A percentile compares a stretch with the other conserved stretches of the same genome.
Conservation (phyloP, 37 sponge, comb jelly and placozoan species). For the Halichondria panicea region DNA sequence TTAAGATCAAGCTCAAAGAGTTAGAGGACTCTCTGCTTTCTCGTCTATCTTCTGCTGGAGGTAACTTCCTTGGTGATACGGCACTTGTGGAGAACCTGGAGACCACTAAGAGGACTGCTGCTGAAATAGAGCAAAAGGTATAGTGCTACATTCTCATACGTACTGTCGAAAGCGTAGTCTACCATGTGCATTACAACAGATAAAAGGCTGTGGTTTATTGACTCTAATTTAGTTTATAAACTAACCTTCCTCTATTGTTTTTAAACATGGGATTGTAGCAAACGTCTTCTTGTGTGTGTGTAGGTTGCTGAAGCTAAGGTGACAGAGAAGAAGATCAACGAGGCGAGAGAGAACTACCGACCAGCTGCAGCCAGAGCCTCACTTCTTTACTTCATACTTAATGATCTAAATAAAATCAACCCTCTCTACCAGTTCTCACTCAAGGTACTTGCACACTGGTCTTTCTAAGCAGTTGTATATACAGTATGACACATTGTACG, state of each 20-base stretch:
- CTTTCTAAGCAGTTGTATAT: not conserved
- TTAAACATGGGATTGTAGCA: too few relatives aligned
- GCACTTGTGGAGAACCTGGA: conserved; percentile 98
- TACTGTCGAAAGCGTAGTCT: too few relatives aligned
- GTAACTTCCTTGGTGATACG: conserved; percentile 97
- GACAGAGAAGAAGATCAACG: conserved; percentile 97
- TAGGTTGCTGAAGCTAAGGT: conserved; percentile 87
- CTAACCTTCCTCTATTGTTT: not conserved
- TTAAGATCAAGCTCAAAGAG: conserved; percentile 98
- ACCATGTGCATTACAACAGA: too few relatives aligned
- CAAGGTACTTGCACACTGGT: conserved; percentile 49
- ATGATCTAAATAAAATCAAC: conserved; percentile 97
- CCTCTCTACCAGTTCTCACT: conserved; percentile 99
- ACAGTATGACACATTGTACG: not conserved
- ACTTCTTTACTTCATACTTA: conserved; percentile 97
- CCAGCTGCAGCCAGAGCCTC: conserved; percentile 97
- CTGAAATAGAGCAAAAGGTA: conserved; percentile 88
- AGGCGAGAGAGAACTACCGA: conserved; percentile 93
- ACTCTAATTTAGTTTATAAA: too few relatives aligned
- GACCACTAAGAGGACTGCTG: conserved; percentile 92
- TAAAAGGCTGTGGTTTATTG: too few relatives aligned
- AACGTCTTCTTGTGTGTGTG: too few relatives aligned
- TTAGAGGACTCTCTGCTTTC: conserved; percentile 91
- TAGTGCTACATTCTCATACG: too few relatives aligned
- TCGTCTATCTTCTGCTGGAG: conserved; percentile 96